These are phyloP conservation scores for Scomber colias DNA, from an alignment of 2,113 vertebrate genomes.

Conservation along the genomic window DNA sequence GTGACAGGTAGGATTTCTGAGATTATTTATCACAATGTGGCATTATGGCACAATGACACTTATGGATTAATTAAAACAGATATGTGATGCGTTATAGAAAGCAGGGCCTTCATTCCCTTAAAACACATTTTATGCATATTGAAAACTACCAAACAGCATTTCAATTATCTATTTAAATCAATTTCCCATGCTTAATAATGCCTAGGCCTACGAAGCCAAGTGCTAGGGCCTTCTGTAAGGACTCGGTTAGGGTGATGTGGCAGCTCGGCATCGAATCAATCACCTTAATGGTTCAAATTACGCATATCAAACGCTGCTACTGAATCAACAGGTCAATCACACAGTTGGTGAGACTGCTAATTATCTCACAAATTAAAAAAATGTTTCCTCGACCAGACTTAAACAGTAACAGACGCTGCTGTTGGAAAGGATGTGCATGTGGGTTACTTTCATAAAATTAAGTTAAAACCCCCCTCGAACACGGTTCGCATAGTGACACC, in stretches of 20 bases:
- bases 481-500: slow-evolving; percentile 83
- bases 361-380: background rate
- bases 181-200: background rate
- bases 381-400: background rate
- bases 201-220: slow-evolving; percentile 4
- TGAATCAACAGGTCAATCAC: slow-evolving; percentile 26
- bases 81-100: background rate
- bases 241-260: background rate
- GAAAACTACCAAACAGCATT: background rate
- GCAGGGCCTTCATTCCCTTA: background rate
- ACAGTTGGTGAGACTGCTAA: background rate
- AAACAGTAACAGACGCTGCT: slow-evolving; percentile 17
- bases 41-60: background rate
- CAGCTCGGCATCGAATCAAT: slow-evolving; percentile 20
- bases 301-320: background rate
- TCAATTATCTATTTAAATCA: slow-evolving; percentile 5
- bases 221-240: background rate
- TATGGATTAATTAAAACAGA: background rate
- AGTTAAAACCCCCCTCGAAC: slow-evolving; percentile 83
- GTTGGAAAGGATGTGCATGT: slow-evolving; percentile 39
- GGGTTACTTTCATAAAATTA: slow-evolving; percentile 84
- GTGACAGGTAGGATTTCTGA: slow-evolving; percentile 8
- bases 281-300: slow-evolving; percentile 42
- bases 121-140: slow-evolving; percentile 3
- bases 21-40: slow-evolving; percentile 25